Percentiles rank a stretch among this genome's conserved stretches.
Conservation (phyloP, 2,113 vertebrate species). For the Elaphurus davidianus region DNA sequence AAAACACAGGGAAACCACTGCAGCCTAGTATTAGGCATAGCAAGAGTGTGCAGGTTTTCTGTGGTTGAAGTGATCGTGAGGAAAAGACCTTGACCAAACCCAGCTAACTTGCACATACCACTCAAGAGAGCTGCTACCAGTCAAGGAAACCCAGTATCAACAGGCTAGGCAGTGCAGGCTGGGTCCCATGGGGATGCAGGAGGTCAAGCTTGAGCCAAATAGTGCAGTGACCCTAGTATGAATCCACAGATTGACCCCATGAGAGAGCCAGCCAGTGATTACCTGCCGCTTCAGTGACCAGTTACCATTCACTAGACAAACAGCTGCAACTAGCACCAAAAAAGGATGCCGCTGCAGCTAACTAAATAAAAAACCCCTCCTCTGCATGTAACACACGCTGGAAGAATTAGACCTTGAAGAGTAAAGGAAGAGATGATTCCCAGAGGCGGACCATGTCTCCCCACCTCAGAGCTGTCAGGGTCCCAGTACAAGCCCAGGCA, state of each 20-base stretch:
- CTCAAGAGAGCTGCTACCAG: background rate
- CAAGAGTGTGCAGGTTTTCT: background rate
- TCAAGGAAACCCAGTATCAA: background rate
- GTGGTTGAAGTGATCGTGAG: background rate
- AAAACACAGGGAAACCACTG: background rate
- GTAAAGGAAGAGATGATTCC: background rate
- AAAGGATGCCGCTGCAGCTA: background rate
- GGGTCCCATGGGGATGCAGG: background rate
- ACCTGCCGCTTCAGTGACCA: background rate
- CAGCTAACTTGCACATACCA: background rate
- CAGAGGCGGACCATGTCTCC: background rate
- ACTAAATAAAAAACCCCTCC: background rate
- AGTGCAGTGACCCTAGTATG: background rate
- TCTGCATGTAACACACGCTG: background rate
- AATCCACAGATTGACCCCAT: background rate
- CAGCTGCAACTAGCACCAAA: background rate
- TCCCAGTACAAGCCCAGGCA: background rate
- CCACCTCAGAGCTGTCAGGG: background rate
- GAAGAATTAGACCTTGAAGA: background rate
- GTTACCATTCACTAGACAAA: background rate
- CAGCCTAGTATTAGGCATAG: background rate
- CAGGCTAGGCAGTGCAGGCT: background rate
- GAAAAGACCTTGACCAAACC: background rate
- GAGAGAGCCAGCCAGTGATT: background rate
- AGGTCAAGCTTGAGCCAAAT: background rate